A percentile compares a stretch with the other conserved stretches of the same genome.
Conservation (phyloP, 2,797 vertebrate genomes). For the Enteromius mattozi region DNA sequence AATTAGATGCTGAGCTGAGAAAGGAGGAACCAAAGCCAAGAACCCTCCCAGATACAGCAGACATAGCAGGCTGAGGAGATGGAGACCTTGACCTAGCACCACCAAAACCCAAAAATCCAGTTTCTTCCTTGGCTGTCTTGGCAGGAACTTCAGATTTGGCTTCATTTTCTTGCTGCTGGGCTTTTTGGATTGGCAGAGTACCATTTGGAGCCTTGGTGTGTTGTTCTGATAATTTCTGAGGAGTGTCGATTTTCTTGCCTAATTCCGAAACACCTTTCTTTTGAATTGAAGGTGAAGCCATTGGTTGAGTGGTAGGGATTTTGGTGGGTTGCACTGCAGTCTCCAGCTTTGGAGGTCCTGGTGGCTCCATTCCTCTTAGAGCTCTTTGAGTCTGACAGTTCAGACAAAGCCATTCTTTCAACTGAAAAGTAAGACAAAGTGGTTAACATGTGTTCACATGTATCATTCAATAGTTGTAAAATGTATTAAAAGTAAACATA, state of each 20-base stretch:
- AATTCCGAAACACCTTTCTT: constrained; percentile 48
- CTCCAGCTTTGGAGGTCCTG: constrained; percentile 59
- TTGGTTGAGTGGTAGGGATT: constrained; percentile 52
- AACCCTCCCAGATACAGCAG: constrained; percentile 88
- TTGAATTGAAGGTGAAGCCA: constrained; percentile 52
- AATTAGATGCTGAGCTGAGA: constrained; percentile 91
- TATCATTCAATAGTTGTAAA: neutral
- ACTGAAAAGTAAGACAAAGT: constrained; percentile 65
- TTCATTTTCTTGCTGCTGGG: constrained; percentile 44
- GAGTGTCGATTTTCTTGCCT: constrained; percentile 11
- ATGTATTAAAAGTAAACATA: neutral
- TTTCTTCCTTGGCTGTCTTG: constrained; percentile 75
- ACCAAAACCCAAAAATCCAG: constrained; percentile 86
- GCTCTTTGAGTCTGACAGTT: constrained; percentile 96
- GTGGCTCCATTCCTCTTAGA: constrained; percentile 67
- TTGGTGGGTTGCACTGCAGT: constrained; percentile 52
- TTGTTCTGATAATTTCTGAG: constrained; percentile 61
- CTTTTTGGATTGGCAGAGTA: constrained; percentile 29
- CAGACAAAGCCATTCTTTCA: constrained; percentile 89
- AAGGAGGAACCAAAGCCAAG: constrained; percentile 95
- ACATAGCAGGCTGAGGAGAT: constrained; percentile 74
- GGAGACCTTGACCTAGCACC: constrained; percentile 82
- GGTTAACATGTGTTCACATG: neutral
- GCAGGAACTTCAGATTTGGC: constrained; percentile 68
- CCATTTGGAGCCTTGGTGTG: constrained; percentile 67